phyloP scores from a whole-genome alignment of 2,113 vertebrate genomes.

The Myotis lucifugus region DNA sequence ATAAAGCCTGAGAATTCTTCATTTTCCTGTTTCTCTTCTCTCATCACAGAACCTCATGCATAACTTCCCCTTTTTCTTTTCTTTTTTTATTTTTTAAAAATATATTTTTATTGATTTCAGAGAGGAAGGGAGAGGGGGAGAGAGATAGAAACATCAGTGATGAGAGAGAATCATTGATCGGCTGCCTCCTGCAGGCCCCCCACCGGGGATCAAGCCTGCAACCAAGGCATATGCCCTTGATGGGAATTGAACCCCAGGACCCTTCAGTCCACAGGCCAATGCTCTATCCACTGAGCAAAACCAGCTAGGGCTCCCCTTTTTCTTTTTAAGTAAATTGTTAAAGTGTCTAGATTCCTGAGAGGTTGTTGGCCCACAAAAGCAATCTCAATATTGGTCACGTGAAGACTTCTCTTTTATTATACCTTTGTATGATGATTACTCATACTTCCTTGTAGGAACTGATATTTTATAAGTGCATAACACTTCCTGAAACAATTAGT shows the following conservation, averaged over 20 bases:
- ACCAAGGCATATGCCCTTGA: no score
- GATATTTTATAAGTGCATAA: not conserved
- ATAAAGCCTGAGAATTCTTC: not conserved
- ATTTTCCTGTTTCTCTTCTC: not conserved
- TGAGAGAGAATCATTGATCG: no score
- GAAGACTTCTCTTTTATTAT: not conserved
- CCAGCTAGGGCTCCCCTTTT: not conserved
- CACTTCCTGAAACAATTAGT: not conserved
- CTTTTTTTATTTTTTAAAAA: no score
- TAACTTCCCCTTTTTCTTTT: not conserved
- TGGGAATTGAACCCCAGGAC: no score
- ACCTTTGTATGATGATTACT: not conserved
- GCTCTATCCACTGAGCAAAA: no score
- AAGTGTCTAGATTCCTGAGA: not conserved
- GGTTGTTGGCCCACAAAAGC: not conserved
- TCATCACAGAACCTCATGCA: not conserved
- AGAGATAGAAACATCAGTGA: no score
- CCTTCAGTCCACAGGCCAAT: no score
- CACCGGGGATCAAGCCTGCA: no score
- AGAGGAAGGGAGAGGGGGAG: no score
- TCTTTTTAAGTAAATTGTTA: not conserved
- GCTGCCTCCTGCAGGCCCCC: no score
- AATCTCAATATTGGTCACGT: not conserved
- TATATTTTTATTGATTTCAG: no score
- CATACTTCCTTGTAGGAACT: not conserved